Conservation (phyloP, 1,140 invertebrate species). For the Hylyphantes graminicola region DNA sequence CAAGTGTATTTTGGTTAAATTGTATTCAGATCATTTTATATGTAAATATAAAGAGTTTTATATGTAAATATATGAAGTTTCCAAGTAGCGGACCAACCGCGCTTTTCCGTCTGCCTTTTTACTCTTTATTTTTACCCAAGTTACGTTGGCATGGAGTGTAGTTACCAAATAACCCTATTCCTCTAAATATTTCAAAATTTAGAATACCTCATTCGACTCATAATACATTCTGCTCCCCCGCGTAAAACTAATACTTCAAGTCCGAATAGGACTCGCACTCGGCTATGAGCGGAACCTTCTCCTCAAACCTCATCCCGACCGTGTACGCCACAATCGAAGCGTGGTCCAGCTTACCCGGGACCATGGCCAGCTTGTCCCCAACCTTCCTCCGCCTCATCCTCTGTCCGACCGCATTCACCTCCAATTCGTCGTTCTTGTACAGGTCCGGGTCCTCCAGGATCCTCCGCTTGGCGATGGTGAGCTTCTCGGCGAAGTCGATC, state of each 20-base stretch:
- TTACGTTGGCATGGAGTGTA: no score
- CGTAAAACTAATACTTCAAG: constrained; percentile 19
- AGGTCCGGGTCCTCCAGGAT: constrained; percentile 85
- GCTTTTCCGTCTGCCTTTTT: no score
- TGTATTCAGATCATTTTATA: no score
- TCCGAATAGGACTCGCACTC: constrained; percentile 55
- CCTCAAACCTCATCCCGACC: constrained; percentile 39
- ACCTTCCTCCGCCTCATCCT: constrained; percentile 77
- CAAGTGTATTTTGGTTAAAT: no score
- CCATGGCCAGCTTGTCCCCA: constrained; percentile 78
- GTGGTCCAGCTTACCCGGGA: constrained; percentile 93
- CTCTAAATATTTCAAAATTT: no score
- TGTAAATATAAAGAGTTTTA: no score
- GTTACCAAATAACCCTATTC: no score
- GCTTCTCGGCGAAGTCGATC: constrained; percentile 78
- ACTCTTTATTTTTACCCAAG: no score
- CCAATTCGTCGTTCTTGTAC: constrained; percentile 74
- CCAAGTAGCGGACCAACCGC: no score
- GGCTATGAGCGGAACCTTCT: constrained; percentile 42
- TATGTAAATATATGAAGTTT: no score
- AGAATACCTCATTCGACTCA: no score
- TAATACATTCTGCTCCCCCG: no score
- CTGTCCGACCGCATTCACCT: constrained; percentile 68
- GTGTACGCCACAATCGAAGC: constrained; percentile 73
- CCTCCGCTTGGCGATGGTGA: constrained; percentile 80